Evolutionary conservation across 2,888 invertebrate species (phyloP).

Genomic region (Synanthedon myopaeformis): DNA sequence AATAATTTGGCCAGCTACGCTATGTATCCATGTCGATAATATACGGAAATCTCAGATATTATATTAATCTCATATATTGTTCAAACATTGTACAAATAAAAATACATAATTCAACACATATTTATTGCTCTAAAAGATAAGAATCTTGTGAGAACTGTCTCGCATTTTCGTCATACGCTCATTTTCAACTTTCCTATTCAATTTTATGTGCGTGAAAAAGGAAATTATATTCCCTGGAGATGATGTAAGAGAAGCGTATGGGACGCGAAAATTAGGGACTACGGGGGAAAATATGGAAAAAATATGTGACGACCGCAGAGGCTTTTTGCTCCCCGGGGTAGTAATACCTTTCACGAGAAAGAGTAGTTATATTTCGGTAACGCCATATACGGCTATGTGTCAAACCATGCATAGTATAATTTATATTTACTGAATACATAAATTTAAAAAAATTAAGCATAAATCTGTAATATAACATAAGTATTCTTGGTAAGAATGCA

Average conservation of each 20-base stretch:
- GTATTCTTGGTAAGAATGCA: no score
- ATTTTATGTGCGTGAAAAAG: conserved; percentile 16
- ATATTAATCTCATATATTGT: no score
- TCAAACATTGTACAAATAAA: no score
- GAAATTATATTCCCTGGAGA: conserved; percentile 21
- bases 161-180: conserved; percentile 11
- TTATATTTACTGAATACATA: no score
- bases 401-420: no score
- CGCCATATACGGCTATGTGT: no score
- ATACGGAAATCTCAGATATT: no score
- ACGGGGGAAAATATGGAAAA: conserved; percentile 17
- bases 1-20: no score
- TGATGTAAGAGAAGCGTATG: conserved; percentile 16
- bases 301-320: conserved; percentile 9
- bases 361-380: no score
- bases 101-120: not conserved
- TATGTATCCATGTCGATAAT: no score
- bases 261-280: conserved; percentile 14
- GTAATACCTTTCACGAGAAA: not conserved
- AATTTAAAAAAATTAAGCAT: no score
- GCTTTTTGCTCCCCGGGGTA: conserved; percentile 3
- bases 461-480: no score
- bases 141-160: not conserved
- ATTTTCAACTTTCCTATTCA: conserved; percentile 13
- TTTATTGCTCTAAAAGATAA: not conserved